These are phyloP conservation scores for Stenodema calcarata DNA, from an alignment of 2,888 invertebrate genomes.

Conservation along the genomic window DNA sequence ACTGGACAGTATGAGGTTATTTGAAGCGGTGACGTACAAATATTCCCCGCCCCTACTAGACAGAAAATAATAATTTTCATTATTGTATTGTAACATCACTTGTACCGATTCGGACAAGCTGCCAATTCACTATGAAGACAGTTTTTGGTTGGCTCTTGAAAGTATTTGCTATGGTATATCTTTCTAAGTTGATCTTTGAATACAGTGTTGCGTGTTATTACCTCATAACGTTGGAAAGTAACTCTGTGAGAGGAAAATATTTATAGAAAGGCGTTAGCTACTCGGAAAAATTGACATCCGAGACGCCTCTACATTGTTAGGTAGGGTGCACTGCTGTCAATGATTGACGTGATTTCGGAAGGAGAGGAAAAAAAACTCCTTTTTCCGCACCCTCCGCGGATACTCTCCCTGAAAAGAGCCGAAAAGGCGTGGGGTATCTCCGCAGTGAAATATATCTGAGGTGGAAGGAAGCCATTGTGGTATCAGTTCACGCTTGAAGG, in stretches of 20 bases:
- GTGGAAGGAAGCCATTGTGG: conserved; percentile 44
- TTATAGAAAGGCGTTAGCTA: background rate
- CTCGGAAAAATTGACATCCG: background rate
- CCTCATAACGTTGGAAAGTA: background rate
- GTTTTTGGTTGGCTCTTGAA: background rate
- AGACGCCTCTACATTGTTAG: background rate
- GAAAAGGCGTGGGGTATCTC: background rate
- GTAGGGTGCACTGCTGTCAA: background rate
- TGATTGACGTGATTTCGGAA: background rate
- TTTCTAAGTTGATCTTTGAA: background rate
- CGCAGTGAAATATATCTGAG: conserved; percentile 32
- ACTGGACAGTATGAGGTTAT: too few relatives aligned
- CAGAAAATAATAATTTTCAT: too few relatives aligned
- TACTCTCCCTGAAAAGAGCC: background rate
- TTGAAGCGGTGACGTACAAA: too few relatives aligned
- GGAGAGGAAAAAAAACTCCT: background rate
- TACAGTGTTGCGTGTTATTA: background rate
- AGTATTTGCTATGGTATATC: background rate
- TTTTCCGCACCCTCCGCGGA: background rate
- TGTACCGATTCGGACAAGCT: background rate
- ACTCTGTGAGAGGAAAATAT: background rate
- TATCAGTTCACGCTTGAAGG: conserved; percentile 43
- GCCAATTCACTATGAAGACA: background rate
- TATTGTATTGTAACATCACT: too few relatives aligned
- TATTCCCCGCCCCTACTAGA: too few relatives aligned